Conservation (phyloP, 2,113 vertebrate species). For the Macaca mulatta region DNA sequence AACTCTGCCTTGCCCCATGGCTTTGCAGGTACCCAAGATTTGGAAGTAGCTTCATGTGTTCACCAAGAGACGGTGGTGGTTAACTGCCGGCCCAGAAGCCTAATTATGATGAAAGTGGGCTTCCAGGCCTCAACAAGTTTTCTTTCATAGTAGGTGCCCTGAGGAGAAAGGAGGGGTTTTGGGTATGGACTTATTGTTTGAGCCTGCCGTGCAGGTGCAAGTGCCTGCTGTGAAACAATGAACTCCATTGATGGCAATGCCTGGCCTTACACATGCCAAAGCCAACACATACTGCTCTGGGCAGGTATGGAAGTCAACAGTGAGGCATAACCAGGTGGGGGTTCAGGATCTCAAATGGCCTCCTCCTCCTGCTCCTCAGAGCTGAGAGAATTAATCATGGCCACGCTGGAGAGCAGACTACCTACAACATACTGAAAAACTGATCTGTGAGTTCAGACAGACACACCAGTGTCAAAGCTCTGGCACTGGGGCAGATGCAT, state of each 20-base stretch:
- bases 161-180: conserved; percentile 68
- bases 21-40: neutral
- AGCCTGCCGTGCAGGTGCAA: conserved; percentile 58
- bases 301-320: conserved; percentile 59
- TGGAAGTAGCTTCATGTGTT: neutral
- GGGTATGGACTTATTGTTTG: conserved; percentile 64
- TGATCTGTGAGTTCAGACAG: neutral
- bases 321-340: conserved; percentile 51
- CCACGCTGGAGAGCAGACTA: neutral
- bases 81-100: neutral
- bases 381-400: conserved; percentile 10
- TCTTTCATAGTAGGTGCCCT: neutral
- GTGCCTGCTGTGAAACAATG: conserved; percentile 52
- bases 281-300: conserved; percentile 64
- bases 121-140: conserved; percentile 65
- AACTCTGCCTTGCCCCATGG: neutral
- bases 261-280: conserved; percentile 66
- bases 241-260: conserved; percentile 63
- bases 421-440: conserved; percentile 49
- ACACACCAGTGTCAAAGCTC: neutral
- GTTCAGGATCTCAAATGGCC: conserved; percentile 62
- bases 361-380: neutral
- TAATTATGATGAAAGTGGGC: conserved; percentile 56
- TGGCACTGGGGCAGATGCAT: neutral
- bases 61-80: conserved; percentile 27